These are phyloP conservation scores for Urocynchramus pylzowi DNA, from an alignment of 2,113 vertebrate genomes.

Conservation along the genomic window DNA sequence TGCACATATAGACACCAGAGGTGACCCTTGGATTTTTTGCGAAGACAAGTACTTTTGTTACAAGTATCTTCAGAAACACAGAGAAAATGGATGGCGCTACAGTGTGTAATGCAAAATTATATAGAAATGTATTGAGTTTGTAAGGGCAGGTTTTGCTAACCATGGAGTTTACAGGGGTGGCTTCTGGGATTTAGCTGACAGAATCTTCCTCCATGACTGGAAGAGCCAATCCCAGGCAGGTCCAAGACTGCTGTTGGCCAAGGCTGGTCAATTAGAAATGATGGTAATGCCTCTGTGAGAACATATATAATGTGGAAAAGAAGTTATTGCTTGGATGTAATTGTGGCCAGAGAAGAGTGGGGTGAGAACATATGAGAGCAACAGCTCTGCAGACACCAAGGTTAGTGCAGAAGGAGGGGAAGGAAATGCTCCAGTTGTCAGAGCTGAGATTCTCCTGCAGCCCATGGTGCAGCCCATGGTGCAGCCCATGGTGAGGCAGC, in stretches of 20 bases:
- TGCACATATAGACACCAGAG: neutral
- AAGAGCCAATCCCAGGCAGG: neutral
- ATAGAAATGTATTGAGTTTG: neutral
- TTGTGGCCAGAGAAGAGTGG: accelerated
- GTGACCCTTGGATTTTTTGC: neutral
- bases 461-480: accelerated
- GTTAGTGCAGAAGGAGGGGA: neutral
- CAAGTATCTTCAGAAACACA: neutral
- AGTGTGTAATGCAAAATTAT: neutral
- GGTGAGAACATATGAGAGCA: neutral
- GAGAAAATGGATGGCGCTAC: neutral
- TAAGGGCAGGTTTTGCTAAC: neutral
- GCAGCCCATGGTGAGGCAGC: neutral
- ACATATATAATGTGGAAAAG: neutral
- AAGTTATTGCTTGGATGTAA: neutral
- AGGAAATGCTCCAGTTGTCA: accelerated
- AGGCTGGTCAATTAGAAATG: neutral
- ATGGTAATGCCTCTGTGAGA: neutral
- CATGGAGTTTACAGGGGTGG: neutral
- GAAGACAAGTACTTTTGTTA: neutral
- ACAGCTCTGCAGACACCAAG: neutral
- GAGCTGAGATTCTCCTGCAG: neutral
- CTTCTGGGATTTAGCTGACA: neutral
- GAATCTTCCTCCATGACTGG: neutral
- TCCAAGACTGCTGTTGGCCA: neutral